Evolutionary conservation across 2,113 vertebrate genomes (phyloP).

Genomic region (Verasper variegatus): DNA sequence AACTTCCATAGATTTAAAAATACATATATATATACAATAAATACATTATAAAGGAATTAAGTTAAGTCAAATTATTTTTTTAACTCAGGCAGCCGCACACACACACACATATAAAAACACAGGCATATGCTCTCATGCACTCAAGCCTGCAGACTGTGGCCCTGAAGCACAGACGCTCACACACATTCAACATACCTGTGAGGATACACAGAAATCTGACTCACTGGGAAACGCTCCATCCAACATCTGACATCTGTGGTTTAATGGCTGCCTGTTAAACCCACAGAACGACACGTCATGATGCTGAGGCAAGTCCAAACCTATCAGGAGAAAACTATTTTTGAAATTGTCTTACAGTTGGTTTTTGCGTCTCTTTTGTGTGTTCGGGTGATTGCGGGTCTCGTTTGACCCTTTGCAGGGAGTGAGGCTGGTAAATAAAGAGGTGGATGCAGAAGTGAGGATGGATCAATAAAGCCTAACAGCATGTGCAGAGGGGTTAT

Average conservation of each 20-base stretch:
- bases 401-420: background rate
- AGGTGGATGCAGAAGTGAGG: conserved; percentile 12
- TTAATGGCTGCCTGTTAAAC: conserved; percentile 24
- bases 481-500: conserved; percentile 54
- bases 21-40: no score
- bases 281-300: background rate
- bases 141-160: conserved; percentile 36
- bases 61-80: no score
- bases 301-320: background rate
- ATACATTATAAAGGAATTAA: no score
- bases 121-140: conserved; percentile 13
- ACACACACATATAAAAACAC: background rate
- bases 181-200: conserved; percentile 67
- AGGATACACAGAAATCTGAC: conserved; percentile 60
- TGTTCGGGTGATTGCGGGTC: conserved; percentile 5
- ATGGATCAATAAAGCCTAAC: conserved; percentile 53
- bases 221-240: conserved; percentile 45
- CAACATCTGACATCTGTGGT: conserved; percentile 53
- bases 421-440: background rate
- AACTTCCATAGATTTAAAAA: no score
- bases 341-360: background rate
- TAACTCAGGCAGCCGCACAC: conserved; percentile 15
- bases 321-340: background rate
- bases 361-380: no score
- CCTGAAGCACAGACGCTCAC: conserved; percentile 29